phyloP scores from a whole-genome alignment of 2,113 vertebrate genomes.

The Geococcyx californianus region DNA sequence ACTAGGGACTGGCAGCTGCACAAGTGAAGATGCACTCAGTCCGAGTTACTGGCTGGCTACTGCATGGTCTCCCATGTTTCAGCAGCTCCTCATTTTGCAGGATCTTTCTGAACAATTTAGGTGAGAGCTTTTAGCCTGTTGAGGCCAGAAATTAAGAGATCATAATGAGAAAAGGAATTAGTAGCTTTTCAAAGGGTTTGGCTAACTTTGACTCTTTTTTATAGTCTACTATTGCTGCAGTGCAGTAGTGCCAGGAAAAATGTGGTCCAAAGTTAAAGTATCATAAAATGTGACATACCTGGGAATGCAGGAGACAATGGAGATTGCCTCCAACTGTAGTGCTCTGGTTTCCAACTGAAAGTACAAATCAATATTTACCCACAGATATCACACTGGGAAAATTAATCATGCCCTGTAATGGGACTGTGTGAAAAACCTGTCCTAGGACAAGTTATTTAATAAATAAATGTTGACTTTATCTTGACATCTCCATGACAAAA shows the following conservation, averaged over 20 bases:
- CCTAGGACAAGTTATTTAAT: background rate
- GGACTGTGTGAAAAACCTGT: background rate
- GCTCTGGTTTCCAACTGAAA: background rate
- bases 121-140: background rate
- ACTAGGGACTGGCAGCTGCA: background rate
- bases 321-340: background rate
- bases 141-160: background rate
- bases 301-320: background rate
- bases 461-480: background rate
- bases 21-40: background rate
- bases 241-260: background rate
- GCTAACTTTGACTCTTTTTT: background rate
- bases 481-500: background rate
- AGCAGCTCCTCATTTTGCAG: background rate
- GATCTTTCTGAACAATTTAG: background rate
- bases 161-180: background rate
- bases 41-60: background rate
- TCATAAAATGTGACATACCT: background rate
- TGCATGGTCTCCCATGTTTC: background rate
- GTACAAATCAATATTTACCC: background rate
- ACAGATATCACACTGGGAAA: background rate
- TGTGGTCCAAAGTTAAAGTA: background rate
- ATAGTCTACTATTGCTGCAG: background rate
- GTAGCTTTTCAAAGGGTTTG: background rate
- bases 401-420: background rate